These are phyloP conservation scores for Cryptosula pallasiana DNA, from an alignment of 2,888 invertebrate genomes.

Conservation along the genomic window DNA sequence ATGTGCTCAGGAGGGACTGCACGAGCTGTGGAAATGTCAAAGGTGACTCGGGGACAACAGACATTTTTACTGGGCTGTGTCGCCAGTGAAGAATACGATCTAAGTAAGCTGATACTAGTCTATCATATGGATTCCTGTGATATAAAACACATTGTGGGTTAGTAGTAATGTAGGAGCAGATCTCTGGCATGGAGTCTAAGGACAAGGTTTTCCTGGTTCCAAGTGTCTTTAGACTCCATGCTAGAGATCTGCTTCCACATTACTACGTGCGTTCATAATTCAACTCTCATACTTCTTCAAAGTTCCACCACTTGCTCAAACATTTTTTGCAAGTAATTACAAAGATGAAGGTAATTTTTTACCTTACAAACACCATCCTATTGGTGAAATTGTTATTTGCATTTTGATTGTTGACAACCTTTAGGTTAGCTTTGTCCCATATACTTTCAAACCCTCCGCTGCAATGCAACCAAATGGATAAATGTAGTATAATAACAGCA, in stretches of 20 bases:
- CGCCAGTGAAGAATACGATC: background rate
- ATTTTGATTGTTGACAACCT: background rate
- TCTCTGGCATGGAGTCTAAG: no score
- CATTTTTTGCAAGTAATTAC: no score
- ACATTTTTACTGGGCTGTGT: background rate
- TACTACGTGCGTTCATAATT: no score
- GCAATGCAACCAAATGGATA: background rate
- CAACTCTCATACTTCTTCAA: background rate
- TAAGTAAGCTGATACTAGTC: background rate
- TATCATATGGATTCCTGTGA: constrained; percentile 14
- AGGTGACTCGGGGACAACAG: background rate
- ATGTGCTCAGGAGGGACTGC: background rate
- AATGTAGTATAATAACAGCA: no score
- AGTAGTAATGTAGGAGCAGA: no score
- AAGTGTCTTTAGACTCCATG: no score
- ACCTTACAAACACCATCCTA: background rate
- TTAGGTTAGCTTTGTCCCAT: background rate
- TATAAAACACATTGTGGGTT: no score
- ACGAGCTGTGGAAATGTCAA: constrained; percentile 9
- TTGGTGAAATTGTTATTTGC: background rate
- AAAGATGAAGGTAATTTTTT: background rate
- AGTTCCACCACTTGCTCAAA: background rate
- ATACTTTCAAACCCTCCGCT: background rate
- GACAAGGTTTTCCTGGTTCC: no score
- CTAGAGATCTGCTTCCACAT: no score